phyloP scores from a whole-genome alignment of 2,113 vertebrate species.

The Dipodomys merriami region DNA sequence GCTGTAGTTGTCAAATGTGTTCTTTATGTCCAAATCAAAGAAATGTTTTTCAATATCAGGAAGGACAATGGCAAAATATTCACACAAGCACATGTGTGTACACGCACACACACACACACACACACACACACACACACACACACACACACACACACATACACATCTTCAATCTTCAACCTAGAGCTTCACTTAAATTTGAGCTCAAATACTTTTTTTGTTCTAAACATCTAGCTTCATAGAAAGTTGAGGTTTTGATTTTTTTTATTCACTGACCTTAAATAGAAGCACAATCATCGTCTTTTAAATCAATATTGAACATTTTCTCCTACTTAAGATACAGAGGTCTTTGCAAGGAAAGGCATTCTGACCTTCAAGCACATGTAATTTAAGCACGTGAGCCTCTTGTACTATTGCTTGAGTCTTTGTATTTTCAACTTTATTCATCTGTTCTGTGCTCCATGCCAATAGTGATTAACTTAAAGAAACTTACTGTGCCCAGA shows the following conservation, averaged over 20 bases:
- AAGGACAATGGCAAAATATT: constrained; percentile 46
- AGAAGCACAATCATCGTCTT: constrained; percentile 28
- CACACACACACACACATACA: too few species aligned
- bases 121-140: background rate
- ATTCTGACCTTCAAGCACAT: constrained; percentile 66
- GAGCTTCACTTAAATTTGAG: constrained; percentile 35
- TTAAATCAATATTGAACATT: constrained; percentile 67
- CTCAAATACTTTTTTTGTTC: constrained; percentile 39
- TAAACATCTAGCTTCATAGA: constrained; percentile 18
- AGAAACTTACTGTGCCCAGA: constrained; percentile 27
- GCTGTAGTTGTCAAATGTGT: constrained; percentile 69
- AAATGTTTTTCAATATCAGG: constrained; percentile 62
- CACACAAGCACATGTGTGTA: background rate
- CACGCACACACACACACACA: too few species aligned
- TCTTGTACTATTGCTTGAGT: constrained; percentile 50
- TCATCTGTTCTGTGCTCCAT: constrained; percentile 8
- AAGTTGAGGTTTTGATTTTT: constrained; percentile 7
- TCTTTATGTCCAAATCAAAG: constrained; percentile 66
- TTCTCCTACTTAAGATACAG: constrained; percentile 47
- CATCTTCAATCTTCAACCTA: background rate
- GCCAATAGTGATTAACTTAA: constrained; percentile 50
- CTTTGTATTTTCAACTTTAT: constrained; percentile 60
- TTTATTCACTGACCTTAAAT: constrained; percentile 67
- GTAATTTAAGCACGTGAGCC: constrained; percentile 51
- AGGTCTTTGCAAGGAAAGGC: constrained; percentile 66